Base-by-base conservation (phyloP, 2,113 vertebrate species). In the Poicephalus gulielmi region DNA sequence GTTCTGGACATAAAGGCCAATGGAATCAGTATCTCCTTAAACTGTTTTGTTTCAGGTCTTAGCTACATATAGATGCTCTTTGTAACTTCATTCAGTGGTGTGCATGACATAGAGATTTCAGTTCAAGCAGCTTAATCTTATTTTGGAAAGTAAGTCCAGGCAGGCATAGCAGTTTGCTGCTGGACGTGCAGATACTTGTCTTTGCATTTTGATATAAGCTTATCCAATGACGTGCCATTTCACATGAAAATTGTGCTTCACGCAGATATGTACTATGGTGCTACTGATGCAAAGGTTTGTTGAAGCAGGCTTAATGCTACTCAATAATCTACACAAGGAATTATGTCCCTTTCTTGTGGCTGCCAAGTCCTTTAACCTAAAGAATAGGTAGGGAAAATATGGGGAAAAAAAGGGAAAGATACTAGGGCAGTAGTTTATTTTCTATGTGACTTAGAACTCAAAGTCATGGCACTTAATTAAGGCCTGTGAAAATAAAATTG, bases 341-440 rank as follows among this genome's bases (percentile, higher is more conserved):
- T 86, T 59, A 86, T 12, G 35, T 63, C 43, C 35, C 39, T 86
- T 53, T 92, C 91, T 96, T 91, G 88, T 77, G 95, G 86, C 71
- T 92, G 82, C 63, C 90, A 92, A 78, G 76, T 64, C 80, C 81
- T 92, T 88, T 86, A 52, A 93, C 78, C 28, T 94, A 96, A 96
- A 90, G 53, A 95, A 82, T 7, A 67, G 15, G 31, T 76, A 95
- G 95, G 77, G 81, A 93, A 97, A 97, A 95, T 73, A 59, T 13
- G 28, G 33, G 19, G 13, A 15, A 57, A 57, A 57, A 23, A 95
- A 90, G 71, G 28, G 19, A 25, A 82, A 62, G 30, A 39, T 27
- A 64, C 0, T 2, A 53, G 14, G 33, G 17, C n/a, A 44, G 27
- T 78, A 55, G 9, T 43, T 84, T 89, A 31, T 83, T 95, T 64